Evolutionary conservation across 2,113 vertebrate genomes (phyloP).

Genomic region (Sardina pilchardus): DNA sequence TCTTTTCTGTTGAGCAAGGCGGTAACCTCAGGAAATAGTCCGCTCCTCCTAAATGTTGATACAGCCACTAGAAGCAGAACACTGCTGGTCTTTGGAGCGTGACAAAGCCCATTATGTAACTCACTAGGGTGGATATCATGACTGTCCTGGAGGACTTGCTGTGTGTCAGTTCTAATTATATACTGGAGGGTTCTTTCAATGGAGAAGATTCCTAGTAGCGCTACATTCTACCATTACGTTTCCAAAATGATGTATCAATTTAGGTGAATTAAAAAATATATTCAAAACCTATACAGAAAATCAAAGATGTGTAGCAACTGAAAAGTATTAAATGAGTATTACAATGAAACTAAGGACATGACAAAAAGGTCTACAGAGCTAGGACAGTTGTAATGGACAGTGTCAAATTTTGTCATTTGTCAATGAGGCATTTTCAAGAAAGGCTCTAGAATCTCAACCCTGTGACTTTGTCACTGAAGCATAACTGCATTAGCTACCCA

Average conservation of each 20-base stretch:
- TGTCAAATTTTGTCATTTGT: not conserved
- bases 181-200: not conserved
- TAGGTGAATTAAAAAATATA: not conserved
- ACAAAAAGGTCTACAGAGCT: not conserved
- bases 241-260: not conserved
- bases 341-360: not conserved
- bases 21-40: not conserved
- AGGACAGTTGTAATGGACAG: not conserved
- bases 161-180: not conserved
- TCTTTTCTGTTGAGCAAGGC: not conserved
- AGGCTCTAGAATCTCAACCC: not conserved
- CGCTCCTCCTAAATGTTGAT: not conserved
- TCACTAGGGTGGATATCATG: not conserved
- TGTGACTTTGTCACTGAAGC: not conserved
- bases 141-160: slow-evolving; percentile 11
- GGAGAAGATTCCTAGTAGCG: not conserved
- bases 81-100: not conserved
- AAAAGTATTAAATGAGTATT: not conserved
- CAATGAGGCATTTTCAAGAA: not conserved
- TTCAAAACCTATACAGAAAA: not conserved
- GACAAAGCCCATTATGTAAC: not conserved
- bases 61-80: not conserved
- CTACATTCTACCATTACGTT: not conserved
- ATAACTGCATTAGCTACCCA: not conserved
- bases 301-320: not conserved